Evolutionary conservation across 2,797 vertebrate genomes (phyloP).

Genomic region (Sylvilagus floridanus): DNA sequence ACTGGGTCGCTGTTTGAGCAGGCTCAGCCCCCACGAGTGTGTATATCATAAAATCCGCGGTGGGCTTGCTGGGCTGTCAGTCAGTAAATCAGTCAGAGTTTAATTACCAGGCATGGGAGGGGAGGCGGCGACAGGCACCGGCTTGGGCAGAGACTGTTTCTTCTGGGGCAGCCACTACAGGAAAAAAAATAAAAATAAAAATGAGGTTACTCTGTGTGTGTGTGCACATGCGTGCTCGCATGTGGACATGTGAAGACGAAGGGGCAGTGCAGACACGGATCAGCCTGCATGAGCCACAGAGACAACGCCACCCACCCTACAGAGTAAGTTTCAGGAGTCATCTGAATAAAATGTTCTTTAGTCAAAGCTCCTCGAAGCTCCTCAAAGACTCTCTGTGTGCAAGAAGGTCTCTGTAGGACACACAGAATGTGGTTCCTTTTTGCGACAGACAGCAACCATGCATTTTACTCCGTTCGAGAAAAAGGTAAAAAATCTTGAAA

Average conservation of each 20-base stretch:
- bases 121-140: slow-evolving; percentile 91
- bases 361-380: neutral
- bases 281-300: neutral
- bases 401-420: neutral
- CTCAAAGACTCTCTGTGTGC: slow-evolving; percentile 54
- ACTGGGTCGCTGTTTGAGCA: slow-evolving; percentile 88
- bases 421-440: neutral
- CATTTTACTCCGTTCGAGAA: too few species aligned
- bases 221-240: slow-evolving; percentile 2
- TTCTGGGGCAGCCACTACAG: slow-evolving; percentile 89
- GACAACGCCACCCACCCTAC: slow-evolving; percentile 21
- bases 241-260: slow-evolving; percentile 51
- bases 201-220: neutral
- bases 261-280: neutral
- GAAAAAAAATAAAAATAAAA: slow-evolving; percentile 80
- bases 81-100: slow-evolving; percentile 98
- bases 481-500: neutral
- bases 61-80: slow-evolving; percentile 97
- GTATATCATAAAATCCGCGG: slow-evolving; percentile 94
- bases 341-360: slow-evolving; percentile 43
- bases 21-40: slow-evolving; percentile 92
- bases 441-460: neutral
- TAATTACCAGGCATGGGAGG: slow-evolving; percentile 95
- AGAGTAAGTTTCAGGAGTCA: neutral
- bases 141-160: slow-evolving; percentile 92